Evolutionary conservation across 2,113 vertebrate species (phyloP).

Genomic region (Addax nasomaculatus): DNA sequence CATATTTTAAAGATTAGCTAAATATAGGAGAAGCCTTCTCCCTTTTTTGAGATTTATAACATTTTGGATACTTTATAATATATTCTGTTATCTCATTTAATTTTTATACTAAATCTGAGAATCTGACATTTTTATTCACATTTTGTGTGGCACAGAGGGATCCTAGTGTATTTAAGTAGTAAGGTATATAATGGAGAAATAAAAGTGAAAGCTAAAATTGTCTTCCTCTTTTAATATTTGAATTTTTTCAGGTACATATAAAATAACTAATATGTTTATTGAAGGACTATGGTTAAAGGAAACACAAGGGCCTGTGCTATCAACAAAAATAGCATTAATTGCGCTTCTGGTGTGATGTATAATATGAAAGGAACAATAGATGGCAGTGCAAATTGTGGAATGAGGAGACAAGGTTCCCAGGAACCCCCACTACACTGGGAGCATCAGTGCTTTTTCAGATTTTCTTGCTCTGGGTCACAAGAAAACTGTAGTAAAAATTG

Average conservation of each 20-base stretch:
- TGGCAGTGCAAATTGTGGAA: neutral
- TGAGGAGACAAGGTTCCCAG: too few relatives aligned
- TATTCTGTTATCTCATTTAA: neutral
- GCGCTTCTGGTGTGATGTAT: too few relatives aligned
- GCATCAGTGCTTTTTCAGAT: rapidly evolving
- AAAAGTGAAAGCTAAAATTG: neutral
- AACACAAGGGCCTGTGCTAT: neutral
- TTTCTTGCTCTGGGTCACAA: neutral
- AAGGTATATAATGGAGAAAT: neutral
- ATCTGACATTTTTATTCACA: neutral
- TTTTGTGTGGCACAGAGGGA: neutral
- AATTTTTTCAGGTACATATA: neutral
- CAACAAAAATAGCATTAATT: neutral
- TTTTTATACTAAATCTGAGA: neutral
- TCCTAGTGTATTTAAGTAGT: neutral
- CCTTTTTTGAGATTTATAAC: neutral
- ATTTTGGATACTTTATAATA: neutral
- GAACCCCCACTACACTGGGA: neutral
- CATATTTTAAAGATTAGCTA: neutral
- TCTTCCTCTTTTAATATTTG: neutral
- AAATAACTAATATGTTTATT: neutral
- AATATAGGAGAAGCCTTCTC: neutral
- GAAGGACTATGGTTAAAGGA: neutral
- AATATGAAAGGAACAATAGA: neutral
- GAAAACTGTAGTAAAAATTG: neutral